Percentiles rank a stretch among this genome's conserved stretches.
phyloP scores from a whole-genome alignment of 2,113 vertebrate species.

The Odobenus rosmarus region DNA sequence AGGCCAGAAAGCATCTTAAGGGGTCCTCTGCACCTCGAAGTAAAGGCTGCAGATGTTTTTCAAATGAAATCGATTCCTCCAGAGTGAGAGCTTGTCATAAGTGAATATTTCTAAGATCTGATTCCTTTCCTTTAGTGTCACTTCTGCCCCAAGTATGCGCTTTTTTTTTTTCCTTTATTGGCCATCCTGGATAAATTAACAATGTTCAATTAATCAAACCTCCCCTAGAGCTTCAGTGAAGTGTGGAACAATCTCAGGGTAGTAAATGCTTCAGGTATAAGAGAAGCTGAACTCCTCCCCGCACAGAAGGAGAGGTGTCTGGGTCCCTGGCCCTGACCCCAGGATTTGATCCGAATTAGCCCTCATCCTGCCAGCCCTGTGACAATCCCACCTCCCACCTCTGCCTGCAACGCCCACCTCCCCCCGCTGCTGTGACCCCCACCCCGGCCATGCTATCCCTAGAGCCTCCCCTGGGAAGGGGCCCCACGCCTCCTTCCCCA shows the following conservation, averaged over 20 bases:
- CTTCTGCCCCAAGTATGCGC: background rate
- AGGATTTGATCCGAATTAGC: background rate
- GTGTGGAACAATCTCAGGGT: background rate
- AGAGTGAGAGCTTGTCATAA: too few species aligned
- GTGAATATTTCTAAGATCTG: background rate
- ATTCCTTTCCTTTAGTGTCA: background rate
- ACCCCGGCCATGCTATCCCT: background rate
- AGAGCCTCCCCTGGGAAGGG: background rate
- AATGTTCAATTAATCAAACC: background rate
- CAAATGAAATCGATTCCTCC: background rate
- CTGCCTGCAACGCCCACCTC: too few species aligned
- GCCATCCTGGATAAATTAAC: background rate
- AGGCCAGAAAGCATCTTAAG: background rate
- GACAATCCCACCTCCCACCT: too few species aligned
- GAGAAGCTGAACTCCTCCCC: background rate
- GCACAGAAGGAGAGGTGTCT: fast-evolving
- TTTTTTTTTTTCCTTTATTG: background rate
- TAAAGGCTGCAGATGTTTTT: background rate
- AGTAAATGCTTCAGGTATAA: fast-evolving
- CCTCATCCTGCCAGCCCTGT: background rate
- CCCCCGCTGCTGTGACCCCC: fast-evolving
- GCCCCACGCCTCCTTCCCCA: fast-evolving
- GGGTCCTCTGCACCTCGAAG: too few species aligned
- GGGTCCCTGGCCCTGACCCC: background rate
- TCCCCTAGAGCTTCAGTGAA: background rate